Conservation (phyloP, 1,140 invertebrate species). For the Aphidius ervi region DNA sequence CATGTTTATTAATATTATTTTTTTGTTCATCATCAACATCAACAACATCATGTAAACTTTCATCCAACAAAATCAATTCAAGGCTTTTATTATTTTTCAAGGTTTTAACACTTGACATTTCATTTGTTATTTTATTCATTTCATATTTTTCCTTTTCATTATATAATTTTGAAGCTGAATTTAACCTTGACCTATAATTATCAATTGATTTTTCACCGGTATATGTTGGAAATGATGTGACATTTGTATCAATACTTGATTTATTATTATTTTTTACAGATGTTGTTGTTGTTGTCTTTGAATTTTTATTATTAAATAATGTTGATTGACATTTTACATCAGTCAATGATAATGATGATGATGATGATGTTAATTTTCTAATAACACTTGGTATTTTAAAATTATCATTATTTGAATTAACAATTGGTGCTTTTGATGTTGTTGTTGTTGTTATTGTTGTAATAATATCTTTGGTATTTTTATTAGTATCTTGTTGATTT, state of each 20-base stretch:
- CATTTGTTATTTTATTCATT: background rate
- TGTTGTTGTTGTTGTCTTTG: background rate
- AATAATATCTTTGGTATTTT: background rate
- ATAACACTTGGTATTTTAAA: too few species aligned
- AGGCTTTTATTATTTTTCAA: too few species aligned
- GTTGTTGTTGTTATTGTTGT: too few species aligned
- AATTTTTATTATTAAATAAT: background rate
- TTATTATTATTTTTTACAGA: background rate
- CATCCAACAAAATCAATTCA: background rate
- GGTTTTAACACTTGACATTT: too few species aligned
- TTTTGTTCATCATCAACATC: background rate
- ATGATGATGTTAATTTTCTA: too few species aligned
- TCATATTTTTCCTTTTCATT: background rate
- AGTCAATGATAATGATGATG: too few species aligned
- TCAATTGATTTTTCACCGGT: conserved; percentile 2
- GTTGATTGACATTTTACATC: background rate
- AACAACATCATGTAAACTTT: background rate
- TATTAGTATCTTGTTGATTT: background rate
- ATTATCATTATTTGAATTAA: too few species aligned
- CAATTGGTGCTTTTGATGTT: too few species aligned
- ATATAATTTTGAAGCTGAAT: background rate
- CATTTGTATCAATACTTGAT: background rate
- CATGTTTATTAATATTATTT: background rate
- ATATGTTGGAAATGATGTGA: conserved; percentile 5
- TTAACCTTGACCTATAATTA: background rate